Base-by-base conservation (phyloP, 2,113 vertebrate genomes). In the Apodemus speciosus region DNA sequence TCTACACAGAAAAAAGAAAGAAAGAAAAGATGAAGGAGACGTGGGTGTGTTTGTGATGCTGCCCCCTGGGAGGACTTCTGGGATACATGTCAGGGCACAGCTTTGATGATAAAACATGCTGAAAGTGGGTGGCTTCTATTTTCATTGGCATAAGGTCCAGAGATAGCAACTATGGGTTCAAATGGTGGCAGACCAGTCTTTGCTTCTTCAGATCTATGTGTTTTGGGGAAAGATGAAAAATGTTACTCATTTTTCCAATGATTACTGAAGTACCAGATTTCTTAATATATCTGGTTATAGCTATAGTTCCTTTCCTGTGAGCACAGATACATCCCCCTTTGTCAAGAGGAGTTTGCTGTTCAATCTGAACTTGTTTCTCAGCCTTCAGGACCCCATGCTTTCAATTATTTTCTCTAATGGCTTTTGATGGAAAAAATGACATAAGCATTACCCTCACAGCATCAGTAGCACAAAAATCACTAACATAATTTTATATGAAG, bases 181-280 rank as follows among this genome's bases (percentile, higher is more conserved):
- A 89, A 92, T n/a, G 25, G 51, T 72, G 86, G 38, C 20, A 68
- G 40, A 49, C 15, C n/a, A 46, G 43, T 79, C 91, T 92, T 30
- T 60, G 27, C 46, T 69, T 88, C 88, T 95, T 89, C 85, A 62
- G 14, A 85, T 76, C 69, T 73, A 79, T 10, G 9, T 43, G 66
- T 60, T 89, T 94, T 93, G 25, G 32, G 10, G 20, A 96, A 91
- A 60, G 40, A 95, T 85, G 51, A 92, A 93, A 95, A 93, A 40
- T 60, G 46, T 11, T 62, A 58, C 46, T 84, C 51, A 60, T 79
- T 91, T 95, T 91, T 81, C 71, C 25, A 71, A 21, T 88, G 66
- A 89, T 93, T 35, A 83, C 27, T 66, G 30, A 93, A 93, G 66
- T 76, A 90, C 53, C 73, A n/a, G 46, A n/a, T 35, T 72, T 89